These are phyloP conservation scores for Malurus cyaneus DNA, from an alignment of 2,113 vertebrate species.

Conservation along the genomic window DNA sequence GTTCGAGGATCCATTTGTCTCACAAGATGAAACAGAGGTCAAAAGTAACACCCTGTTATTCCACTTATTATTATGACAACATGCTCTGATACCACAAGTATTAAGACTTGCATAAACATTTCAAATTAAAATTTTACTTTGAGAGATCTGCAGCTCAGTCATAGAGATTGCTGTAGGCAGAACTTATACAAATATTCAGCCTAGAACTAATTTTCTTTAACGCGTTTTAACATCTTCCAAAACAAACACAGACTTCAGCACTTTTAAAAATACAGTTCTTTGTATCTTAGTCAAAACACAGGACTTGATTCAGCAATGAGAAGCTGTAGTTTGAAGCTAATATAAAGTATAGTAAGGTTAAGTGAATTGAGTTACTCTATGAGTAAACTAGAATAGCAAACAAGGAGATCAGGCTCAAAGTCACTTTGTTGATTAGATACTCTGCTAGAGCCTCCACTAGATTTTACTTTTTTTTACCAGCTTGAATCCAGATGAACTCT, in stretches of 20 bases:
- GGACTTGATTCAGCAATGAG: not conserved
- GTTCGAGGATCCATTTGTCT: not conserved
- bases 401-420: not conserved
- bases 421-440: not conserved
- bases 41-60: constrained; percentile 10
- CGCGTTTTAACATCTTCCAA: constrained; percentile 53
- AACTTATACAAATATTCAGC: constrained; percentile 47
- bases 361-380: not conserved
- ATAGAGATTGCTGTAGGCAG: constrained; percentile 48
- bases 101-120: constrained; percentile 38
- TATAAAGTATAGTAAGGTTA: not conserved
- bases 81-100: not conserved
- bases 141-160: not conserved
- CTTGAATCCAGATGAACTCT: not conserved
- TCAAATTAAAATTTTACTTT: constrained; percentile 26
- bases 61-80: constrained; percentile 1
- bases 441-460: not conserved
- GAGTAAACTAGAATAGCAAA: not conserved
- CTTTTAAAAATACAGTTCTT: not conserved
- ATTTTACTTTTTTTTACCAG: not conserved
- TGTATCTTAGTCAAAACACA: not conserved
- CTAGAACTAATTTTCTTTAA: constrained; percentile 51
- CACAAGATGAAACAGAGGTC: not conserved
- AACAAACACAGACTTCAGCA: constrained; percentile 39
- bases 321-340: not conserved